phyloP scores from a whole-genome alignment of 1,140 invertebrate genomes.

The Dufourea novaeangliae region DNA sequence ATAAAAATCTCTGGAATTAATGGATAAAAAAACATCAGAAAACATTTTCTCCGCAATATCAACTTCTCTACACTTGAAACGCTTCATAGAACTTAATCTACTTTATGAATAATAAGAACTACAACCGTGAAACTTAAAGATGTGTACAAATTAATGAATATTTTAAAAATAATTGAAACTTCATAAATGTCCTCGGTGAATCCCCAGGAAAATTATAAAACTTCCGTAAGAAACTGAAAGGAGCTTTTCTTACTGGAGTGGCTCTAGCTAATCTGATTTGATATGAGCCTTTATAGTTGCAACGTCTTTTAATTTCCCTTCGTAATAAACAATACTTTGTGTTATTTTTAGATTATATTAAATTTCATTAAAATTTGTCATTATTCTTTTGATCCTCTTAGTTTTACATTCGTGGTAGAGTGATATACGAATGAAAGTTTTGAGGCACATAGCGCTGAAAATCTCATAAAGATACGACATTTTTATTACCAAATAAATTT shows the following conservation, averaged over 20 bases:
- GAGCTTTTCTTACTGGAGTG: background rate
- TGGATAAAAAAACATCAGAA: too few species aligned
- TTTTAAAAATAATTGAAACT: background rate
- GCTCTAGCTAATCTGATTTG: constrained; percentile 8
- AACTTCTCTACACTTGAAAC: too few species aligned
- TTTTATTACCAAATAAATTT: too few species aligned
- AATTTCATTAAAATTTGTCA: background rate
- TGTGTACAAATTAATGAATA: background rate
- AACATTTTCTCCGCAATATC: too few species aligned
- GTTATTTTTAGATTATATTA: background rate
- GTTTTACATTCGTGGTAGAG: too few species aligned
- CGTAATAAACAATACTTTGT: background rate
- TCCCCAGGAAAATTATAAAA: background rate
- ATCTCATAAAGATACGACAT: too few species aligned
- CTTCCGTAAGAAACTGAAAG: background rate
- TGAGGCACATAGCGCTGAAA: too few species aligned
- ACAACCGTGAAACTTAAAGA: background rate
- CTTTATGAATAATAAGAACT: background rate
- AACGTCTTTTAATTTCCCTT: background rate
- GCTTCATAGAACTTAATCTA: too few species aligned
- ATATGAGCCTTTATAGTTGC: background rate
- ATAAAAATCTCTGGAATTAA: background rate
- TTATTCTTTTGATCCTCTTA: background rate
- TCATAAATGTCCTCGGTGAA: too few species aligned
- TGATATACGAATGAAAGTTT: too few species aligned